Percentiles rank a stretch among this genome's conserved stretches.
Evolutionary conservation across 1,140 invertebrate genomes (phyloP).

Genomic region (Spodoptera frugiperda): DNA sequence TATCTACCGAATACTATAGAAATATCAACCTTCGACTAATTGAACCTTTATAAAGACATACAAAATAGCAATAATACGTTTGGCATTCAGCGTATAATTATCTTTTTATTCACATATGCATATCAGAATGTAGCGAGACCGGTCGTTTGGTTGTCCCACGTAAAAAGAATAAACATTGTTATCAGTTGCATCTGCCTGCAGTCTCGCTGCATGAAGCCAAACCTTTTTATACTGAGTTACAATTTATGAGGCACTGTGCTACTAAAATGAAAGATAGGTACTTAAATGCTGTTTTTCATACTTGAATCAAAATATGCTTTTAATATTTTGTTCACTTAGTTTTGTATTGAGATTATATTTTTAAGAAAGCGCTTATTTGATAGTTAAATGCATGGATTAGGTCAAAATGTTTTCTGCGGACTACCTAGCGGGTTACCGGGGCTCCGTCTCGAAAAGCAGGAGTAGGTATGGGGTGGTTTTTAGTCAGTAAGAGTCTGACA

Average conservation of each 20-base stretch:
- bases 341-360: not conserved
- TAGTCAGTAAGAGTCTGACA: no score
- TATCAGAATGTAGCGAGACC: not conserved
- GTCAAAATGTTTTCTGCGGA: no score
- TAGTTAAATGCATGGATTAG: no score
- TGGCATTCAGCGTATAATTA: not conserved
- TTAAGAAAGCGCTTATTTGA: no score
- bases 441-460: no score
- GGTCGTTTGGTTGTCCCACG: not conserved
- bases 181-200: slow-evolving; percentile 8
- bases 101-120: slow-evolving; percentile 21
- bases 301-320: not conserved
- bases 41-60: no score
- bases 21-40: no score
- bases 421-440: no score
- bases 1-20: no score
- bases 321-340: not conserved
- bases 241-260: not conserved
- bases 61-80: not conserved
- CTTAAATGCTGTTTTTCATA: not conserved
- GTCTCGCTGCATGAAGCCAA: not conserved
- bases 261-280: not conserved
- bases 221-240: slow-evolving; percentile 1
- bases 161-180: slow-evolving; percentile 18
- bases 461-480: no score